Conservation (phyloP, 1,140 invertebrate species). For the Schmidtea mediterranea region DNA sequence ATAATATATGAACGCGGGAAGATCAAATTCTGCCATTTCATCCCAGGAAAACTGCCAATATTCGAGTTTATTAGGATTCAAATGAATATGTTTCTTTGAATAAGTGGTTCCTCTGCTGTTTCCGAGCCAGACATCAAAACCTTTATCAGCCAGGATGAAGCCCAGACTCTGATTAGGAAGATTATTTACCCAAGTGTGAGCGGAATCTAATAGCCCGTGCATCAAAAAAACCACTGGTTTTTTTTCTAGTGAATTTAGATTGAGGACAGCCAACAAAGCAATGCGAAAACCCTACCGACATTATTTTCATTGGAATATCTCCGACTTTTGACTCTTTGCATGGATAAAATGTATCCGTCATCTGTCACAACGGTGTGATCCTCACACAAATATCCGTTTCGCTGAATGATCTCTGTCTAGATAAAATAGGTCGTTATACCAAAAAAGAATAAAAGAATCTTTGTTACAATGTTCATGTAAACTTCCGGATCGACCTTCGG, state of each 20-base stretch:
- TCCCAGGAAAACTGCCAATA: slow-evolving; percentile 48
- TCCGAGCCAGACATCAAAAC: slow-evolving; percentile 46
- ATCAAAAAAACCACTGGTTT: slow-evolving; percentile 17
- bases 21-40: slow-evolving; percentile 44
- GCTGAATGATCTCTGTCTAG: slow-evolving; percentile 13
- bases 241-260: slow-evolving; percentile 4
- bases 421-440: no score
- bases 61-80: slow-evolving; percentile 30
- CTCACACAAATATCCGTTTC: slow-evolving; percentile 16
- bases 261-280: no score
- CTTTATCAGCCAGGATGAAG: slow-evolving; percentile 32
- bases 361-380: slow-evolving; percentile 14
- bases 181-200: slow-evolving; percentile 13
- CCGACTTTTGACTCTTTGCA: slow-evolving; percentile 17
- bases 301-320: no score
- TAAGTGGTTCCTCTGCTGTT: slow-evolving; percentile 39
- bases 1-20: slow-evolving; percentile 39
- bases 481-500: no score
- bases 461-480: no score
- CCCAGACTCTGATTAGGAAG: slow-evolving; percentile 13
- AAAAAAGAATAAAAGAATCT: no score
- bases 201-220: slow-evolving; percentile 13
- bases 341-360: slow-evolving; percentile 15
- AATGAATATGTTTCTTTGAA: slow-evolving; percentile 26
- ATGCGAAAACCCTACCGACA: no score